phyloP scores from a whole-genome alignment of 2,888 invertebrate species.

The Chymomyza caudatula region DNA sequence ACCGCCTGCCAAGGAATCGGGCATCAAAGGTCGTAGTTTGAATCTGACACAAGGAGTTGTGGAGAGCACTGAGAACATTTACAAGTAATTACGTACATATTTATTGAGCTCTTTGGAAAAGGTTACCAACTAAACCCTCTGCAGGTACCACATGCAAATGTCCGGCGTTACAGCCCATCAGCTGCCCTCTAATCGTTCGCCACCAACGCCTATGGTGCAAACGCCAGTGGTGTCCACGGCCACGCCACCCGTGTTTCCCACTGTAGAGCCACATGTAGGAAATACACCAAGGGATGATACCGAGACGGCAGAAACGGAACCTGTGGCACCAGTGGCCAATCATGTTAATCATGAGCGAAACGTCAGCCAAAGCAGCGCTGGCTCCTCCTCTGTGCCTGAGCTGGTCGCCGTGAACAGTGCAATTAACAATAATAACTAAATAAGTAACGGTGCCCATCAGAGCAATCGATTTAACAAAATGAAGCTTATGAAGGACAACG shows the following conservation, averaged over 20 bases:
- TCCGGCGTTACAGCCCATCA: constrained; percentile 80
- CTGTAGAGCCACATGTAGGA: constrained; percentile 43
- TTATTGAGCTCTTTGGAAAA: neutral
- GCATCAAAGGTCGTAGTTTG: constrained; percentile 89
- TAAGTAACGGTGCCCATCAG: neutral
- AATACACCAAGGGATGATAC: constrained; percentile 19
- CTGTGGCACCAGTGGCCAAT: constrained; percentile 77
- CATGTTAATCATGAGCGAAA: constrained; percentile 82
- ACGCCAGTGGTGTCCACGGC: constrained; percentile 80
- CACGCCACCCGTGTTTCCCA: constrained; percentile 76
- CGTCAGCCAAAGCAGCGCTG: constrained; percentile 81
- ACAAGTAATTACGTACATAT: constrained; percentile 77
- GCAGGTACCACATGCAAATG: constrained; percentile 88
- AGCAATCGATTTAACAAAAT: neutral
- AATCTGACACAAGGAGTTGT: constrained; percentile 88
- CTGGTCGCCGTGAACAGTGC: constrained; percentile 65
- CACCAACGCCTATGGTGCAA: constrained; percentile 84
- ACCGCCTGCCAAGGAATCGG: constrained; percentile 85
- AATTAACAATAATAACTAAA: constrained; percentile 64
- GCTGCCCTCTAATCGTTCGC: constrained; percentile 82
- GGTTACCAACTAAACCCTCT: neutral
- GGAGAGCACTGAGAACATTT: constrained; percentile 88
- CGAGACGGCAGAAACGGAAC: constrained; percentile 28
- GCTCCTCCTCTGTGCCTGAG: constrained; percentile 72
- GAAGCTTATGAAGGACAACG: constrained; percentile 26